Evolutionary conservation across 2,888 invertebrate genomes (phyloP).

Genomic region (Thymelicus acteon): DNA sequence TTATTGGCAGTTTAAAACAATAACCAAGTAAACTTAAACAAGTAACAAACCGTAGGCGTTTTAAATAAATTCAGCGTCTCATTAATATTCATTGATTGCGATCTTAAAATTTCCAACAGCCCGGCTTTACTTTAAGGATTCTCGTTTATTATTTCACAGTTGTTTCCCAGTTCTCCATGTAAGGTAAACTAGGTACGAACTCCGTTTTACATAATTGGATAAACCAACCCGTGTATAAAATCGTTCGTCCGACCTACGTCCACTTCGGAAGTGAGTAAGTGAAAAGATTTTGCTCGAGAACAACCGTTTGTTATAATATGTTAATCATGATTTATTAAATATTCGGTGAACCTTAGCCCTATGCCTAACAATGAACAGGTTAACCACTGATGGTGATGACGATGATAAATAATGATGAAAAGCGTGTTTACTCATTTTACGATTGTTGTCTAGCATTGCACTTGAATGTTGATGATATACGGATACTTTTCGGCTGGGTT

Average conservation of each 20-base stretch:
- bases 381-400: no score
- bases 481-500: no score
- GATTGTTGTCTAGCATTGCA: no score
- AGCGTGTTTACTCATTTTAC: no score
- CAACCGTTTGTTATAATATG: not conserved
- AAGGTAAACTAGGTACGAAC: constrained; percentile 63
- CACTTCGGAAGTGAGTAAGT: not conserved
- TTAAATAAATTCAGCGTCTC: constrained; percentile 56
- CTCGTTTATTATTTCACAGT: constrained; percentile 65
- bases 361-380: no score
- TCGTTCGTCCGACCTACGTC: constrained; percentile 30
- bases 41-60: constrained; percentile 40
- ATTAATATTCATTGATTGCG: constrained; percentile 70
- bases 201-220: constrained; percentile 74
- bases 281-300: not conserved
- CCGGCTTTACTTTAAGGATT: constrained; percentile 45
- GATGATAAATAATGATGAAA: no score
- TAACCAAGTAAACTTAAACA: constrained; percentile 46
- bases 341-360: no score
- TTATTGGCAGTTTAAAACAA: constrained; percentile 48
- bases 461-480: no score
- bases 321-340: not conserved
- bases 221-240: constrained; percentile 61
- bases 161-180: constrained; percentile 41
- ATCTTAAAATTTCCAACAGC: constrained; percentile 57